Percentiles rank a stretch among this genome's conserved stretches.
Evolutionary conservation across 2,113 vertebrate species (phyloP).

Genomic region (Hippotragus niger): DNA sequence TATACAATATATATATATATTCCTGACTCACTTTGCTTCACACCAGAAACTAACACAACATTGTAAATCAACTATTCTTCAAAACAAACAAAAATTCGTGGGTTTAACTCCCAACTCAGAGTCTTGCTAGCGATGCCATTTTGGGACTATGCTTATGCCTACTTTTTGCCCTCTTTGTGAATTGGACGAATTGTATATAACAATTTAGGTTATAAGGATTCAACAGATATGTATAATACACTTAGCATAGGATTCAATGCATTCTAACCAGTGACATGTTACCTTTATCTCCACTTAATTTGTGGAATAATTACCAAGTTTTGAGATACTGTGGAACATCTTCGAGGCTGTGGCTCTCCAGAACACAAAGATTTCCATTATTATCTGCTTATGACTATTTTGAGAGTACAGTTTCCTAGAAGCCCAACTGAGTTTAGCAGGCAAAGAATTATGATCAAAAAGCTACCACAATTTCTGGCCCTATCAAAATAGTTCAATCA

Average conservation of each 20-base stretch:
- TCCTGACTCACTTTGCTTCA: neutral
- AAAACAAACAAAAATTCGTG: neutral
- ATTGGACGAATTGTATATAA: neutral
- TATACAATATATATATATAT: neutral
- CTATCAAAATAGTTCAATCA: neutral
- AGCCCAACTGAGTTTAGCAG: neutral
- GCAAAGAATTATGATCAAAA: neutral
- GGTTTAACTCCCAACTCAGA: neutral
- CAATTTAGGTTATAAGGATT: neutral
- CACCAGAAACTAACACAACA: neutral
- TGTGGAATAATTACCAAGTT: constrained; percentile 13
- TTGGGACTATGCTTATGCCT: neutral
- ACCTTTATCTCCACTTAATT: constrained; percentile 37
- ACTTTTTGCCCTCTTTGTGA: neutral
- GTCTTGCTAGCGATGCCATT: neutral
- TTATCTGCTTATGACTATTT: neutral
- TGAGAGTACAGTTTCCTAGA: constrained; percentile 22
- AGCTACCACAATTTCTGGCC: neutral
- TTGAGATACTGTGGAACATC: neutral
- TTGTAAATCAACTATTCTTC: neutral
- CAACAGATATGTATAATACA: neutral
- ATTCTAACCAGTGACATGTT: neutral
- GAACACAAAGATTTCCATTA: constrained; percentile 21
- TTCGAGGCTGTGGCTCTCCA: neutral
- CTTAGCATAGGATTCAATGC: neutral